These are phyloP conservation scores for Tachina grossa DNA, from an alignment of 2,888 invertebrate species.

Conservation along the genomic window DNA sequence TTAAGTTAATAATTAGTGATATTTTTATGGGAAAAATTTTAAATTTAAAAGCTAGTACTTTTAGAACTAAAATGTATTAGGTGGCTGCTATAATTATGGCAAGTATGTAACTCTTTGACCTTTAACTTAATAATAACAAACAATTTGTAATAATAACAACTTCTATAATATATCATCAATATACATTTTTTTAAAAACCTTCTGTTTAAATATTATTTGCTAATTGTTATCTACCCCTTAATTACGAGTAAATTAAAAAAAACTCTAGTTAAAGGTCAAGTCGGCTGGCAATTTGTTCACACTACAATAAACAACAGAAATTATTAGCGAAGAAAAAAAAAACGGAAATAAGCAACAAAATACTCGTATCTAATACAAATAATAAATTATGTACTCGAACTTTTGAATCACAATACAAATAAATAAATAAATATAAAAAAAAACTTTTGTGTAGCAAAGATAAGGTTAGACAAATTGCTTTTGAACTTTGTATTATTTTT, in stretches of 20 bases:
- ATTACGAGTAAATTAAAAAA: slow-evolving; percentile 36
- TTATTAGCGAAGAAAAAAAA: no score
- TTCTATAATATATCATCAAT: slow-evolving; percentile 20
- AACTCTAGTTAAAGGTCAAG: slow-evolving; percentile 64
- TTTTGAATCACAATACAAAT: background rate
- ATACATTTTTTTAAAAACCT: slow-evolving; percentile 31
- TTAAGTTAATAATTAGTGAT: no score
- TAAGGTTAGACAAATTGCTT: background rate
- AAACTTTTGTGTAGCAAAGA: background rate
- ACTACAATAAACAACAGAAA: slow-evolving; percentile 42
- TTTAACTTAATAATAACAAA: background rate
- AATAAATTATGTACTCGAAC: slow-evolving; percentile 13
- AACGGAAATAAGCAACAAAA: background rate
- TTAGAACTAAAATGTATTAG: no score
- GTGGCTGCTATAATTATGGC: no score
- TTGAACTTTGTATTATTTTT: slow-evolving; percentile 3
- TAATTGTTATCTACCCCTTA: slow-evolving; percentile 50
- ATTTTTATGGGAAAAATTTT: no score
- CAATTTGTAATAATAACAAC: background rate
- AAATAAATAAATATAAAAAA: slow-evolving; percentile 4
- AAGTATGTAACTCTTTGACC: no score
- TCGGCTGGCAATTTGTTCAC: slow-evolving; percentile 50
- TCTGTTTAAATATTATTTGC: slow-evolving; percentile 37
- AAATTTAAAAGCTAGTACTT: no score
- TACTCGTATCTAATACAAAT: background rate